phyloP scores from a whole-genome alignment of 2,113 vertebrate species.

The Cheirogaleus medius region DNA sequence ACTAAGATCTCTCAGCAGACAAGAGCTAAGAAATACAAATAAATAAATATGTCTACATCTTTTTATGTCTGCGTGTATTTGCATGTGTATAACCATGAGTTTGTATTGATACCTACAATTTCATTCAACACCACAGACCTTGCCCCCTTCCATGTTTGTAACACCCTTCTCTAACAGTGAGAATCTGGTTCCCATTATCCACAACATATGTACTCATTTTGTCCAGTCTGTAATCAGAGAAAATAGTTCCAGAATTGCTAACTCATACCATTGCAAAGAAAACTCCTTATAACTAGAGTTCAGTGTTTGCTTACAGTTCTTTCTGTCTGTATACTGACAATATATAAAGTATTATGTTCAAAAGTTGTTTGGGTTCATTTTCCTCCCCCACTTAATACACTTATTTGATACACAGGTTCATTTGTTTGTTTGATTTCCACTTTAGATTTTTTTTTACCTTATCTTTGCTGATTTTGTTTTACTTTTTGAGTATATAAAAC shows the following conservation, averaged over 20 bases:
- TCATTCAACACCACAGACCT: not conserved
- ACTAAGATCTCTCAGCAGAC: not conserved
- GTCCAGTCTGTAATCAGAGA: slow-evolving; percentile 10
- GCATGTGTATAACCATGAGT: not conserved
- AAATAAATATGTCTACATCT: not conserved
- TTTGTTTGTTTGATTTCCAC: slow-evolving; percentile 38
- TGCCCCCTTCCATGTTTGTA: not conserved
- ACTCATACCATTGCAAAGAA: not conserved
- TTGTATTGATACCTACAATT: not conserved
- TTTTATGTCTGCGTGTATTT: not conserved
- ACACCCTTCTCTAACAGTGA: not conserved
- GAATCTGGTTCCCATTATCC: not conserved
- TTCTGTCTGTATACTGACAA: slow-evolving; percentile 10
- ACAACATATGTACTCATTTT: not conserved
- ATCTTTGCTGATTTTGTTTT: not conserved
- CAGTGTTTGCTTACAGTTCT: not conserved
- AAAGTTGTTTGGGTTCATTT: not conserved
- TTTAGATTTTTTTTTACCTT: not conserved
- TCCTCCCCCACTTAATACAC: not conserved
- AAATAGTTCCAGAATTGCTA: not conserved
- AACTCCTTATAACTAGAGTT: not conserved
- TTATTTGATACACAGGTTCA: not conserved
- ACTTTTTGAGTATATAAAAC: not conserved
- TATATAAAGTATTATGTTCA: slow-evolving; percentile 21
- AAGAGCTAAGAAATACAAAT: not conserved